Evolutionary conservation across 2,888 invertebrate species (phyloP).

Genomic region (Limnephilus rhombicus): DNA sequence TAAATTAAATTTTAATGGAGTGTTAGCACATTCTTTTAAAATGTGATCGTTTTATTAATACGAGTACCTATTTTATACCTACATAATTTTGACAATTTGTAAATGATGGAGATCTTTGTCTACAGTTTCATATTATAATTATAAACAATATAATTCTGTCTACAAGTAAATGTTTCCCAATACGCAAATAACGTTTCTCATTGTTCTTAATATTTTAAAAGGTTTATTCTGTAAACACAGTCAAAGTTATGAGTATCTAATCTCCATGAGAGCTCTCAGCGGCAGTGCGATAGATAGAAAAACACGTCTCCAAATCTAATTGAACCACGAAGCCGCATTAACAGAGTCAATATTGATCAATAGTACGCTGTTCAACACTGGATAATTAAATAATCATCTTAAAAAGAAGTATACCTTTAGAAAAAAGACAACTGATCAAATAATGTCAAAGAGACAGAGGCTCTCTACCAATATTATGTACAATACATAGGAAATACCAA

Average conservation of each 20-base stretch:
- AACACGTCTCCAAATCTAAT: not conserved
- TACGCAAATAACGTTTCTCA: not conserved
- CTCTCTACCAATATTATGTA: not conserved
- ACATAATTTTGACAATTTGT: too few species aligned
- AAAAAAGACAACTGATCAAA: not conserved
- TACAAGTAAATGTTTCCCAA: not conserved
- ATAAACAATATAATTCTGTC: too few species aligned
- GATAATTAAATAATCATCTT: conserved; percentile 1
- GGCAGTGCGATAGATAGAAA: not conserved
- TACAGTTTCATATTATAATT: too few species aligned
- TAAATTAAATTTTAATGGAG: too few species aligned
- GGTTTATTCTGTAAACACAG: not conserved
- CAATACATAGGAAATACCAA: not conserved
- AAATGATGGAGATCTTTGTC: too few species aligned
- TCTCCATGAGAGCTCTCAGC: not conserved
- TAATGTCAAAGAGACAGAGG: not conserved
- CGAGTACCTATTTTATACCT: too few species aligned
- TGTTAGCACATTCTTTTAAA: too few species aligned
- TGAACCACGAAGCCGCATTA: not conserved
- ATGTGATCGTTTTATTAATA: too few species aligned
- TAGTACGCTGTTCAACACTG: not conserved
- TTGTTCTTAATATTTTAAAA: not conserved
- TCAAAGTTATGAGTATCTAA: not conserved
- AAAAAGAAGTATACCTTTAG: not conserved
- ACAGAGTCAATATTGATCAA: not conserved